phyloP scores from a whole-genome alignment of 64 coral and sea anemone species.

The Acropora yongei region DNA sequence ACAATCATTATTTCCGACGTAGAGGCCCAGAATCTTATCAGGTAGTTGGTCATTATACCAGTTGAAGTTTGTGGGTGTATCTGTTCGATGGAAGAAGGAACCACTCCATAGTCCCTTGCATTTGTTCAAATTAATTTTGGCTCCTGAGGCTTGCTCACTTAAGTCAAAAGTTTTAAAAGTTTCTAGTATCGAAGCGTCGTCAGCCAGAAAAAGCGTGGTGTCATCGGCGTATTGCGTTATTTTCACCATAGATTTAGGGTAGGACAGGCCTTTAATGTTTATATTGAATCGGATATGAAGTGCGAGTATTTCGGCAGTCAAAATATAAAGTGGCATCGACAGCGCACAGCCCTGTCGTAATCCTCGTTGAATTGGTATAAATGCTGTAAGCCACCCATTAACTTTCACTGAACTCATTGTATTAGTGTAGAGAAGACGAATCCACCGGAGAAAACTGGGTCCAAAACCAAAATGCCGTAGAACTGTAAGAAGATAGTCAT shows the following conservation, averaged over 20 bases:
- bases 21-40: too few relatives aligned
- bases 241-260: not conserved
- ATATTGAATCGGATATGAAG: not conserved
- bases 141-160: constrained; percentile 41
- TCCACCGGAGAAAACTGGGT: constrained; percentile 17
- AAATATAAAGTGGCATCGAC: constrained; percentile 50
- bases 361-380: not conserved
- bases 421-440: constrained; percentile 12
- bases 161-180: not conserved
- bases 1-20: too few relatives aligned
- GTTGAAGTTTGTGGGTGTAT: too few relatives aligned
- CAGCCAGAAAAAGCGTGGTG: constrained; percentile 7
- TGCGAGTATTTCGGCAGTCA: constrained; percentile 9
- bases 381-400: constrained; percentile 24
- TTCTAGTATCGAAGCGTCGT: not conserved
- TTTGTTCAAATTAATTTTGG: constrained; percentile 36
- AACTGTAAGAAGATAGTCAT: not conserved
- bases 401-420: constrained; percentile 15
- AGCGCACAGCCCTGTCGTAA: constrained; percentile 15
- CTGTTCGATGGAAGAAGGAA: too few relatives aligned
- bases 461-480: not conserved
- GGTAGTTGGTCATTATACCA: too few relatives aligned
- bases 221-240: constrained; percentile 45
- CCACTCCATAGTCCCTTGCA: not conserved
- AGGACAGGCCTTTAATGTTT: not conserved